These are phyloP conservation scores for Darwinula stevensoni DNA, from an alignment of 2,888 invertebrate species.

Conservation along the genomic window DNA sequence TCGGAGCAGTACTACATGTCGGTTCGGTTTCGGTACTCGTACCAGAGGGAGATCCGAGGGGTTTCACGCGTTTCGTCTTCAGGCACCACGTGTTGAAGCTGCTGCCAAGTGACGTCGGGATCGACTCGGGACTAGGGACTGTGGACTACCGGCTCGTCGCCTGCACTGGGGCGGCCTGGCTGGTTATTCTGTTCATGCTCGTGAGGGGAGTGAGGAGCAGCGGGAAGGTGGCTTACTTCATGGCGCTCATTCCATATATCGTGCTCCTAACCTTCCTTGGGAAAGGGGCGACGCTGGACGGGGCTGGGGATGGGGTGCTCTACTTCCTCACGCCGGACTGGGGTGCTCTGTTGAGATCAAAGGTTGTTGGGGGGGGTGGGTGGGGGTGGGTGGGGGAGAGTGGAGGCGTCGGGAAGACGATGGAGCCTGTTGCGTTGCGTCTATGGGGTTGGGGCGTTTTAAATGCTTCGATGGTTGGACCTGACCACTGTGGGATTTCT, in stretches of 20 bases:
- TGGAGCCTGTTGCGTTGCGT: no score
- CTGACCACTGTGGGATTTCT: no score
- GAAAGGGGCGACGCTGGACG: constrained; percentile 15
- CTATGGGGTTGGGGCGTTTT: no score
- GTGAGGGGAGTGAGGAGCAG: neutral
- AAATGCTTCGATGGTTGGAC: no score
- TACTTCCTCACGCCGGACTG: constrained; percentile 18
- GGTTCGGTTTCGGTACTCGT: no score
- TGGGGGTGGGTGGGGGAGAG: no score
- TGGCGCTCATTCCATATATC: constrained; percentile 17
- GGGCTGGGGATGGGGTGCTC: constrained; percentile 14
- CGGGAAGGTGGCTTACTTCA: constrained; percentile 19
- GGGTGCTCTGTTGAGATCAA: constrained; percentile 14
- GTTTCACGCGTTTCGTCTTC: neutral
- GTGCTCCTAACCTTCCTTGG: constrained; percentile 15
- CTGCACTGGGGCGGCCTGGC: neutral
- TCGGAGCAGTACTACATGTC: neutral
- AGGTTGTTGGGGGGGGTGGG: constrained; percentile 8
- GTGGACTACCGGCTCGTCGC: neutral
- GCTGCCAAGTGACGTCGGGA: neutral
- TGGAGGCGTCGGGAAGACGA: no score
- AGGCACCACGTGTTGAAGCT: neutral
- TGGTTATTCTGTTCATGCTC: neutral
- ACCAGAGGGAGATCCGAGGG: no score
- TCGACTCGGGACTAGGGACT: neutral